Conservation (phyloP, 1,140 invertebrate species). For the Pemphigus obesinymphae region DNA sequence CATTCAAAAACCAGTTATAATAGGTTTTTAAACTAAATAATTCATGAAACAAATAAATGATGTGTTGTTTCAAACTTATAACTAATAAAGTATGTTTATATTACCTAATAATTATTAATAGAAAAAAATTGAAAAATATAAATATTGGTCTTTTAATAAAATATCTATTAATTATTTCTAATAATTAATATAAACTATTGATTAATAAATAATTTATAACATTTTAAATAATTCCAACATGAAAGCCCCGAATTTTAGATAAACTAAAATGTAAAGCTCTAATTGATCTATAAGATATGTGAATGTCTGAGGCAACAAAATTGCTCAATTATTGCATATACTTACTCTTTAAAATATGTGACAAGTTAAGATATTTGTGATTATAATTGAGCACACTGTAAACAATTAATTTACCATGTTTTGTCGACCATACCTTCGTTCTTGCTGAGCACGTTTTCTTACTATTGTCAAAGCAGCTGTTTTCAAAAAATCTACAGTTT, state of each 20-base stretch:
- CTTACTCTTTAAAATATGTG: constrained; percentile 10
- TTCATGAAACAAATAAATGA: background rate
- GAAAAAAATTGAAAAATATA: background rate
- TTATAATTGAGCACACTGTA: constrained; percentile 21
- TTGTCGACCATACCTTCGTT: constrained; percentile 50
- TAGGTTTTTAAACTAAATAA: background rate
- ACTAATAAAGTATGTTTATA: background rate
- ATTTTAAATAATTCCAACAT: constrained; percentile 12
- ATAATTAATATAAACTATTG: background rate
- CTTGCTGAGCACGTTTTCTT: constrained; percentile 70
- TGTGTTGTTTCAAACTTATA: background rate
- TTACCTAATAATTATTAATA: background rate
- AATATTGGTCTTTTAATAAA: background rate
- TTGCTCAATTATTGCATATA: background rate
- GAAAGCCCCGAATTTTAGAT: background rate
- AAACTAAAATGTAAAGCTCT: background rate
- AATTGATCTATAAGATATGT: constrained; percentile 37
- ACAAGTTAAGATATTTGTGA: background rate
- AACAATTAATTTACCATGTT: constrained; percentile 28
- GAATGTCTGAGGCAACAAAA: background rate
- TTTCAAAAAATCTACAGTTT: constrained; percentile 85
- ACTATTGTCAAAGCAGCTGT: constrained; percentile 85
- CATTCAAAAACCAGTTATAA: background rate
- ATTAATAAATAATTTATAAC: background rate
- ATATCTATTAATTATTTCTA: background rate